phyloP scores from a whole-genome alignment of 2,888 invertebrate genomes.

The Zhengitettix transpicula region DNA sequence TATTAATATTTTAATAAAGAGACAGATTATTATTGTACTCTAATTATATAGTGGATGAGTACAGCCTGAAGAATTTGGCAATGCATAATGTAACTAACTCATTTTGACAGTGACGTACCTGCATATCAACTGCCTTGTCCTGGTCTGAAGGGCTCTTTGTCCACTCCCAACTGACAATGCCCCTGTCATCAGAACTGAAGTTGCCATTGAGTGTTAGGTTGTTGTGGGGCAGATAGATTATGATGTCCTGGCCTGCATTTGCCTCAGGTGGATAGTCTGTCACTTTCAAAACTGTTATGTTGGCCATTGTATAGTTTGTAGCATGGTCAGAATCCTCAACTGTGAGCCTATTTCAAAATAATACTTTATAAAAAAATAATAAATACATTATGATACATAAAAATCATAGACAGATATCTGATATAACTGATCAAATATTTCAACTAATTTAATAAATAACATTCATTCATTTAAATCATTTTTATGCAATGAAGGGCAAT shows the following conservation, averaged over 20 bases:
- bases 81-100: not conserved
- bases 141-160: slow-evolving; percentile 76
- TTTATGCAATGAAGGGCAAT: no score
- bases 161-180: slow-evolving; percentile 91
- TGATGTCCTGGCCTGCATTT: slow-evolving; percentile 79
- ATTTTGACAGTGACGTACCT: slow-evolving; percentile 21
- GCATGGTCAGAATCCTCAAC: slow-evolving; percentile 83
- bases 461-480: no score
- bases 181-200: slow-evolving; percentile 81
- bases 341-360: slow-evolving; percentile 40
- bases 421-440: no score
- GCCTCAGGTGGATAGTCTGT: slow-evolving; percentile 92
- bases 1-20: no score
- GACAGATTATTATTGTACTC: no score
- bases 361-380: not conserved
- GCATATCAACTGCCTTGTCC: slow-evolving; percentile 88
- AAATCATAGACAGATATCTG: no score
- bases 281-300: slow-evolving; percentile 76
- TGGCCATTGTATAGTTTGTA: slow-evolving; percentile 70
- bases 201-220: slow-evolving; percentile 76
- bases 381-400: no score
- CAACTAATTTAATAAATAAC: no score
- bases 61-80: no score
- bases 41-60: no score
- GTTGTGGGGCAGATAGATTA: slow-evolving; percentile 79